Evolutionary conservation across 1,140 invertebrate species (phyloP).

Genomic region (Pseudomyrmex flavicornis): DNA sequence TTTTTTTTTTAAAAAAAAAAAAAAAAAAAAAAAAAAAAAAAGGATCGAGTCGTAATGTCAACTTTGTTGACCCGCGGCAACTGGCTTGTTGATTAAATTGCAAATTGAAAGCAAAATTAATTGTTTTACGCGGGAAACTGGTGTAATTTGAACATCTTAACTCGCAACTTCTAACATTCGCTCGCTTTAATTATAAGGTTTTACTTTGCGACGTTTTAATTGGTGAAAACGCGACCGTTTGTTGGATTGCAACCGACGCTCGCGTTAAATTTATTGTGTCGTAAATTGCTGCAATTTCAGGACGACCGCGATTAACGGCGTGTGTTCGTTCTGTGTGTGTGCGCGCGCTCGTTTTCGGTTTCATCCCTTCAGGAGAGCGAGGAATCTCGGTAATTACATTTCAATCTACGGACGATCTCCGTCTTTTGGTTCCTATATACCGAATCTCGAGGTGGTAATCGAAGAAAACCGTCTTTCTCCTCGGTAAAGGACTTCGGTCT

Average conservation of each 20-base stretch:
- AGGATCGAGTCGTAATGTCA: too few species aligned
- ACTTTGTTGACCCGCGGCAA: too few species aligned
- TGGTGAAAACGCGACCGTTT: not conserved
- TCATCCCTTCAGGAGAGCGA: not conserved
- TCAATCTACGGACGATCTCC: constrained; percentile 1
- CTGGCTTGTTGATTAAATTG: too few species aligned
- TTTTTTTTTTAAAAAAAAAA: too few species aligned
- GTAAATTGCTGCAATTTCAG: constrained; percentile 45
- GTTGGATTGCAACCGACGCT: not conserved
- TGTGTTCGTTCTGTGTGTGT: not conserved
- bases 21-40: too few species aligned
- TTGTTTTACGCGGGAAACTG: too few species aligned
- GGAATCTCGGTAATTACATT: constrained; percentile 48
- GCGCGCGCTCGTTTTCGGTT: constrained; percentile 1
- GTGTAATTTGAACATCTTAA: not conserved
- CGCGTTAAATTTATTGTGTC: not conserved
- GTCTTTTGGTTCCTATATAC: not conserved
- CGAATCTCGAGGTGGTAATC: constrained; percentile 15
- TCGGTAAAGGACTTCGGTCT: not conserved
- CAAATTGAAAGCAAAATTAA: too few species aligned
- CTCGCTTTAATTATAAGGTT: too few species aligned
- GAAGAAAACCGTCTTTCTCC: not conserved
- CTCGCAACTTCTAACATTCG: not conserved
- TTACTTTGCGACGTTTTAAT: constrained; percentile 8
- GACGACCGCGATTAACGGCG: not conserved